Evolutionary conservation across 2,113 vertebrate genomes (phyloP).

Genomic region (Nasalis larvatus): DNA sequence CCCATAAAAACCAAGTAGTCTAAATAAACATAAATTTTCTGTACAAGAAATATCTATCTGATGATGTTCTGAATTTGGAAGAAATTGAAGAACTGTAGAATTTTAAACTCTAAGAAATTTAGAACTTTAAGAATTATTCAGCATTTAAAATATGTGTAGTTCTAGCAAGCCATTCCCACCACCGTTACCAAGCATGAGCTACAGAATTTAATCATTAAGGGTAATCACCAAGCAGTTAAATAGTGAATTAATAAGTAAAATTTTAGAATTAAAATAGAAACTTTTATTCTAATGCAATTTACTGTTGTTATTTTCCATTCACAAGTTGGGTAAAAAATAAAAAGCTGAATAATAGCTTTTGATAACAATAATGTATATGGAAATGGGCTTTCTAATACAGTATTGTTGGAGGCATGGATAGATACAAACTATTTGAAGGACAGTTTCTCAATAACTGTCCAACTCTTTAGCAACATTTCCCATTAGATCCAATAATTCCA

Average conservation of each 20-base stretch:
- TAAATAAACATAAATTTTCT: conserved; percentile 2
- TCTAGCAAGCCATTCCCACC: not conserved
- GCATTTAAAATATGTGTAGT: not conserved
- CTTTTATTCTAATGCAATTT: not conserved
- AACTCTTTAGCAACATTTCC: not conserved
- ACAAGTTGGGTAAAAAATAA: not conserved
- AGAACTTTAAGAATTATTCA: not conserved
- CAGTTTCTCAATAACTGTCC: not conserved
- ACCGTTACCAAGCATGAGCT: not conserved
- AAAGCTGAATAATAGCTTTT: not conserved
- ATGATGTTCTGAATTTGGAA: conserved; percentile 26
- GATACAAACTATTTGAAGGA: not conserved
- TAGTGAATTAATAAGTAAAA: not conserved
- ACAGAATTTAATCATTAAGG: conserved; percentile 23
- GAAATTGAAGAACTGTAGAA: not conserved
- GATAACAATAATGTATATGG: not conserved
- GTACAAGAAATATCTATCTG: not conserved
- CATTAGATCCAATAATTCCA: not conserved
- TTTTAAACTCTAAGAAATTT: too few species aligned
- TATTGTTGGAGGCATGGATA: not conserved
- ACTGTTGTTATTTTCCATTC: not conserved
- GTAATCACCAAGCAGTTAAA: not conserved
- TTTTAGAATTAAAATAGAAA: conserved; percentile 52
- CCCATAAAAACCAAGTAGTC: not conserved
- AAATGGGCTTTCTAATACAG: not conserved